A percentile compares a stretch with the other conserved stretches of the same genome.
Evolutionary conservation across 2,797 vertebrate species (phyloP).

Genomic region (Echeneis naucrates): DNA sequence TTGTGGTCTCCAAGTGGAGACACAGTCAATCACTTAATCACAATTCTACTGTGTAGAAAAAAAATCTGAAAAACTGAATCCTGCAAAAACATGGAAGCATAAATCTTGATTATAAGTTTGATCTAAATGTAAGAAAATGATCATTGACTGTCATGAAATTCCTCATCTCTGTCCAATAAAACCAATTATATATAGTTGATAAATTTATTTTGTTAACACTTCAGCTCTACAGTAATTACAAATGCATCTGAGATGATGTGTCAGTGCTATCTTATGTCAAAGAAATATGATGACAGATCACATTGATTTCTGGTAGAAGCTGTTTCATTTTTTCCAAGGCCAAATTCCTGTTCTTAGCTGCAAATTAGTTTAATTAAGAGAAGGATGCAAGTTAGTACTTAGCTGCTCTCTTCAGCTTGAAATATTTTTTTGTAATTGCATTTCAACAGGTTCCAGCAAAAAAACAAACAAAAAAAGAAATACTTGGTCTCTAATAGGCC

Average conservation of each 20-base stretch:
- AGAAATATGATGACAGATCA: not conserved
- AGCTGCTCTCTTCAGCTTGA: conserved; percentile 4
- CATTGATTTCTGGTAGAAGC: not conserved
- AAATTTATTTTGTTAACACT: no score
- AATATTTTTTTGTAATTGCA: conserved; percentile 3
- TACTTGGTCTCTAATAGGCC: not conserved
- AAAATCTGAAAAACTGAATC: no score
- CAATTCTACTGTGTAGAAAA: not conserved
- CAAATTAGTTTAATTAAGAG: conserved; percentile 14
- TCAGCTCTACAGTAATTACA: not conserved
- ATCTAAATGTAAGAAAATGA: no score
- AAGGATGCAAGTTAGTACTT: not conserved
- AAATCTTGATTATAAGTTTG: no score
- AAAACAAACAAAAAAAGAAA: not conserved
- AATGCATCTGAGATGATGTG: no score
- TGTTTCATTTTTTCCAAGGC: conserved; percentile 14
- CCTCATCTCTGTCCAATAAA: no score
- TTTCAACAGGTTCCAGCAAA: not conserved
- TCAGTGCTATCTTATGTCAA: no score
- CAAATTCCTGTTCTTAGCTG: not conserved
- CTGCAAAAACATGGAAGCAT: no score
- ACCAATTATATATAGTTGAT: no score
- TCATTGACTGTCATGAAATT: no score
- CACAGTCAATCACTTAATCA: not conserved
- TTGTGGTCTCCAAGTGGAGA: not conserved